Evolutionary conservation across 1,140 invertebrate species (phyloP).

Genomic region (Proctacanthus coquilletti): DNA sequence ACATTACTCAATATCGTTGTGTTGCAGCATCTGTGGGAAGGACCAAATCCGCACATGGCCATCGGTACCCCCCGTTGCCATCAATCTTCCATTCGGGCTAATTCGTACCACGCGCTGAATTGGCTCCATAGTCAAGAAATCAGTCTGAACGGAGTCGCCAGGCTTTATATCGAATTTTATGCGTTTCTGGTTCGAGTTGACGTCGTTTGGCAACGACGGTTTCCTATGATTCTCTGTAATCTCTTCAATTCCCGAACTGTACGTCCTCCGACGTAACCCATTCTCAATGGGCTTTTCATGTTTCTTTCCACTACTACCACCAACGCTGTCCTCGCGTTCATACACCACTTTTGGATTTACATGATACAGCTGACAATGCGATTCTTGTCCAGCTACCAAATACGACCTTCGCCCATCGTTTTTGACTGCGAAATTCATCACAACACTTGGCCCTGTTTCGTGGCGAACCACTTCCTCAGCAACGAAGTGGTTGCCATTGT

Average conservation of each 20-base stretch:
- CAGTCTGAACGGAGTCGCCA: constrained; percentile 62
- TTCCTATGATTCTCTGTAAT: constrained; percentile 14
- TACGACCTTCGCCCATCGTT: constrained; percentile 53
- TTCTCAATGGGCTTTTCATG: constrained; percentile 16
- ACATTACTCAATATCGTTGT: constrained; percentile 42
- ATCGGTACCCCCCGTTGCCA: constrained; percentile 86
- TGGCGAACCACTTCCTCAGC: constrained; percentile 75
- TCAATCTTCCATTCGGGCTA: constrained; percentile 52
- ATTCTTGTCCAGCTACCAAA: constrained; percentile 81
- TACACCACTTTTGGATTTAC: constrained; percentile 54
- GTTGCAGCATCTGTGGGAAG: constrained; percentile 59
- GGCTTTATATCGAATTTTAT: constrained; percentile 57
- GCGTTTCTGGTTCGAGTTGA: constrained; percentile 37
- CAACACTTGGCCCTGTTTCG: constrained; percentile 73
- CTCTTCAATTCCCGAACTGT: constrained; percentile 18
- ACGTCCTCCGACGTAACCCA: constrained; percentile 14
- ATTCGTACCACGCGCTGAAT: constrained; percentile 77
- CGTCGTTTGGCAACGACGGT: constrained; percentile 18
- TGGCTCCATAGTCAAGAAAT: constrained; percentile 50
- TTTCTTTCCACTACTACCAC: constrained; percentile 7
- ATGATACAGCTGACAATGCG: constrained; percentile 76
- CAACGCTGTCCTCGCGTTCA: constrained; percentile 12
- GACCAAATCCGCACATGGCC: constrained; percentile 76
- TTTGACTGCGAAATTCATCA: constrained; percentile 74
- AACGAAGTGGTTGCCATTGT: constrained; percentile 61